Conservation (phyloP, 2,113 vertebrate genomes). For the Brachyhypopomus gauderio region DNA sequence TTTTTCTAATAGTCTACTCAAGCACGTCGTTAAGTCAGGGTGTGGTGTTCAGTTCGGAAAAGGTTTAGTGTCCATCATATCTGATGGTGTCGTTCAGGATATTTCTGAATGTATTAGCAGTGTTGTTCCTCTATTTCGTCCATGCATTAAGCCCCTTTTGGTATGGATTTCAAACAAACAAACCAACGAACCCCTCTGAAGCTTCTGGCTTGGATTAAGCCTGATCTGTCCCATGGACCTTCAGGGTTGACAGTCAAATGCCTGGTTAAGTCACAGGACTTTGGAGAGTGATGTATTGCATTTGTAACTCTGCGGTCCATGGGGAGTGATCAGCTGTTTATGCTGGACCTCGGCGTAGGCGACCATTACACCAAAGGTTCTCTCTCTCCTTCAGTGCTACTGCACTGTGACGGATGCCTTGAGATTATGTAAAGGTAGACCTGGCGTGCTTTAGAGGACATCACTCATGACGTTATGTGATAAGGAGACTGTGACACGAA, state of each 20-base stretch:
- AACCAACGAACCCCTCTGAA: too few species aligned
- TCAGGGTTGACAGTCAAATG: too few species aligned
- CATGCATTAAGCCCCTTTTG: background rate
- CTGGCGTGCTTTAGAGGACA: background rate
- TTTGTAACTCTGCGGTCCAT: too few species aligned
- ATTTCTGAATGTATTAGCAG: slow-evolving; percentile 1
- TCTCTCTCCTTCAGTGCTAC: background rate
- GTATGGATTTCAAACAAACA: too few species aligned
- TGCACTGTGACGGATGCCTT: background rate
- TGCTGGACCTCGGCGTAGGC: too few species aligned
- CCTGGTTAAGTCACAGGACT: too few species aligned
- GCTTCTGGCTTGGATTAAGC: too few species aligned
- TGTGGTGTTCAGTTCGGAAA: slow-evolving; percentile 7
- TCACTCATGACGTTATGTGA: background rate
- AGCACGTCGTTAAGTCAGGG: slow-evolving; percentile 8
- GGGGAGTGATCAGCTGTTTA: too few species aligned
- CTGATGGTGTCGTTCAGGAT: slow-evolving; percentile 11
- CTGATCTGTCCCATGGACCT: too few species aligned
- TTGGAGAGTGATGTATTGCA: too few species aligned
- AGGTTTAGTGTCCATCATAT: slow-evolving; percentile 22
- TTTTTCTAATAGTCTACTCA: slow-evolving; percentile 36
- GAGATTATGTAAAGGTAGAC: background rate
- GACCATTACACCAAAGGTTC: background rate
- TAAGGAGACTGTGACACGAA: background rate
- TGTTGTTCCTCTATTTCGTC: background rate